phyloP scores from a whole-genome alignment of 1,140 invertebrate genomes.

The Ceratosolen fusciceps region DNA sequence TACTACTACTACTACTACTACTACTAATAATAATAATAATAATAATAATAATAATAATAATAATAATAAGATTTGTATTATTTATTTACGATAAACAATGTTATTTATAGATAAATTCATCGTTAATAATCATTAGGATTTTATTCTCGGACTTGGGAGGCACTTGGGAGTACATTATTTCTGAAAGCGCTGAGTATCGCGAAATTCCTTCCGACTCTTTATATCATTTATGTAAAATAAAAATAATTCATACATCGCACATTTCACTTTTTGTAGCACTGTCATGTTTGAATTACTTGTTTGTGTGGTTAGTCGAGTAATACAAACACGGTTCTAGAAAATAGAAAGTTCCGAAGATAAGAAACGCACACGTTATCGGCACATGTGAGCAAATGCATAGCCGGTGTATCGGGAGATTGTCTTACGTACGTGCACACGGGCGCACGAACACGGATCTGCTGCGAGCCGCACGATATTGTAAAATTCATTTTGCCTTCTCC shows the following conservation, averaged over 20 bases:
- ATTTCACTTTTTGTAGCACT: neutral
- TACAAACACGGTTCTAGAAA: neutral
- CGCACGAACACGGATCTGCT: neutral
- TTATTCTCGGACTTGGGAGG: neutral
- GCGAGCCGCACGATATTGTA: neutral
- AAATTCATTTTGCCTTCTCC: neutral
- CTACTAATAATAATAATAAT: too few relatives aligned
- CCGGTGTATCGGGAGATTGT: neutral
- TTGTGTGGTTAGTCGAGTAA: slow-evolving; percentile 7
- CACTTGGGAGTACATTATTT: too few relatives aligned
- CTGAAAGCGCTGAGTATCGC: too few relatives aligned
- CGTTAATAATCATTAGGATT: neutral
- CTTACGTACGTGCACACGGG: neutral
- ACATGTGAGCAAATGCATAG: neutral
- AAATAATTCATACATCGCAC: neutral
- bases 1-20: too few relatives aligned
- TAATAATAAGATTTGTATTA: neutral
- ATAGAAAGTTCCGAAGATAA: slow-evolving; percentile 5
- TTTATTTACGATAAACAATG: neutral
- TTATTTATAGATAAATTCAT: neutral
- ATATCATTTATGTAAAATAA: neutral
- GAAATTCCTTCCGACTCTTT: neutral
- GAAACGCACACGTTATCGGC: neutral
- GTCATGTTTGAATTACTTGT: slow-evolving; percentile 14
- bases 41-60: neutral